Evolutionary conservation across 2,888 invertebrate species (phyloP), one percentile per base, ranked within the genome.

Genomic region (Philaethria dido): DNA sequence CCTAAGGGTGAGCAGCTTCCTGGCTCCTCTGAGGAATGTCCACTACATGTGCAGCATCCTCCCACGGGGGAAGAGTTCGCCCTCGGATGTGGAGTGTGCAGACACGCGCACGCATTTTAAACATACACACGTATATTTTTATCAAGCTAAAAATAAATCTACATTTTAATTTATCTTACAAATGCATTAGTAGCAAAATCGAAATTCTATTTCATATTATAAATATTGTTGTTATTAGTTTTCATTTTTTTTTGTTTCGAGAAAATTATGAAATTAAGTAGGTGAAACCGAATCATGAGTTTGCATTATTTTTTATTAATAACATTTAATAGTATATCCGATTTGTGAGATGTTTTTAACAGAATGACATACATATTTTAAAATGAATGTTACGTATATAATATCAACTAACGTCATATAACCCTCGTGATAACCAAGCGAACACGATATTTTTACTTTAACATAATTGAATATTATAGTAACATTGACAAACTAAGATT

Each of bases 41-140:
- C 99, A 0, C 93, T 99, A 39, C 98, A 98, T 88, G 96, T 99
- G 4, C 96, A 96, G 79, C 99, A 99, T 92, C 99, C 99, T 36
- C 95, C 98, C 5, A 99, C 99, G 0, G 99, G 99, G 42, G 99
- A 99, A 85, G 99, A 99, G 88, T 99, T 99, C 88, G 99, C 99
- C 57, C 94, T 99, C 54, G 99, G 99, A 70, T 99, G 99, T 92
- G 99, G 99, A 52, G 97, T 99, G 62, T 99, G 99, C 83, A 94
- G 99, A 52, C 99, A 99, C 93, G 85, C 89, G 1, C 89, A 88
- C 64, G 82, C 84, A 14, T 92, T 92, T 78, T 92, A 80, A 83
- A 69, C 6, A 25, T 16, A 20, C n/a, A 20, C 3, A 47, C 14
- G 47, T 39, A 39, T 39, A 39, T 39, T 39, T 33, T 39, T 39